phyloP scores from a whole-genome alignment of 1,140 invertebrate genomes.

The Thaumetopoea pityocampa region DNA sequence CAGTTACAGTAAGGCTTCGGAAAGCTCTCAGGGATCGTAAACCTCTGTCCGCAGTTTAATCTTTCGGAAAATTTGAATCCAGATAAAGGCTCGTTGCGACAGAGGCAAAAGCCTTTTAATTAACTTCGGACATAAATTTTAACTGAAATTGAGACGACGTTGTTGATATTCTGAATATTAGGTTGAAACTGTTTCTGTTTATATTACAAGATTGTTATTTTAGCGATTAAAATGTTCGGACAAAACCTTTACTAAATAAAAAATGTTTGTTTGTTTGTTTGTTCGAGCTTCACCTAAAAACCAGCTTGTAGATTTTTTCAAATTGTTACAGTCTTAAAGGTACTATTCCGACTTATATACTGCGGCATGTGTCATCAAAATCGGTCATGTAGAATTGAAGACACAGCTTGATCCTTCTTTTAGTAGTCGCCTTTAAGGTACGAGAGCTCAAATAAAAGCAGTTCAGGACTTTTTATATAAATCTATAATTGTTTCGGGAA shows the following conservation, averaged over 20 bases:
- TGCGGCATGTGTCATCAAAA: no score
- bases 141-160: slow-evolving; percentile 9
- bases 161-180: slow-evolving; percentile 8
- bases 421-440: no score
- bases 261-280: no score
- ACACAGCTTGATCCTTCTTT: no score
- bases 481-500: no score
- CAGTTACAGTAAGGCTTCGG: slow-evolving; percentile 21
- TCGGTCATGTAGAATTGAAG: no score
- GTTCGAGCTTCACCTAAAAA: no score
- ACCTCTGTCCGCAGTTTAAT: slow-evolving; percentile 35
- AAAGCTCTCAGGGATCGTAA: slow-evolving; percentile 27
- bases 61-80: slow-evolving; percentile 42
- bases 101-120: slow-evolving; percentile 26
- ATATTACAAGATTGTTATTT: slow-evolving; percentile 1
- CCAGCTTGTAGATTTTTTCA: no score
- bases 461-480: no score
- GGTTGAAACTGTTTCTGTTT: slow-evolving; percentile 4
- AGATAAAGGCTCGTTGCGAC: slow-evolving; percentile 23
- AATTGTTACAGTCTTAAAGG: no score
- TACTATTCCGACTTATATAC: no score
- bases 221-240: background rate
- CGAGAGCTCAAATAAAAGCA: no score
- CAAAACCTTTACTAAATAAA: background rate
- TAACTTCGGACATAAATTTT: slow-evolving; percentile 23